Percentiles rank a stretch among this genome's conserved stretches.
phyloP scores from a whole-genome alignment of 2,113 vertebrate genomes.

The Rattus rattus region DNA sequence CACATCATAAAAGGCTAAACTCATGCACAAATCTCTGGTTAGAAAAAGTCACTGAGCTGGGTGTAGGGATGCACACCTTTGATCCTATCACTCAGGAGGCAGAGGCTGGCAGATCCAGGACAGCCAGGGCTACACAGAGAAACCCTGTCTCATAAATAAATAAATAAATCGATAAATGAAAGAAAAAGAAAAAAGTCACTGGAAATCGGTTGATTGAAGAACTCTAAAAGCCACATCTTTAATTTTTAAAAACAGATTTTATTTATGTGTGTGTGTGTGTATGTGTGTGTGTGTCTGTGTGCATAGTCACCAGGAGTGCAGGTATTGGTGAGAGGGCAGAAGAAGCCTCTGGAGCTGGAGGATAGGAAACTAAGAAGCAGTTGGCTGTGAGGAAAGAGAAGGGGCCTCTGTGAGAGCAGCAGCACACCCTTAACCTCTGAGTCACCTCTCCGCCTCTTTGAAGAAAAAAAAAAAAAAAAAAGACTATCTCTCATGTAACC shows the following conservation, averaged over 20 bases:
- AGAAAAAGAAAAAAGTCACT: not conserved
- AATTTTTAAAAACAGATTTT: not conserved
- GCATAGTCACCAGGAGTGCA: not conserved
- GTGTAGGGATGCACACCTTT: not conserved
- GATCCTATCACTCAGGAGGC: not conserved
- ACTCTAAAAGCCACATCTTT: not conserved
- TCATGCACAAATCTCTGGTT: no score
- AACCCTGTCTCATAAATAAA: not conserved
- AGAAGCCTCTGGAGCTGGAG: not conserved
- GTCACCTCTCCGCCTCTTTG: not conserved
- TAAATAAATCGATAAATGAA: no score
- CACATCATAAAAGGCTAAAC: no score
- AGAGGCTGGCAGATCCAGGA: not conserved
- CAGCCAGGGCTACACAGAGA: not conserved
- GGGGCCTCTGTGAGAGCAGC: not conserved
- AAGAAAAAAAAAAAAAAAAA: not conserved
- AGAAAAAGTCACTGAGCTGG: not conserved
- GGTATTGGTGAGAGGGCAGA: no score
- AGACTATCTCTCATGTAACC: not conserved
- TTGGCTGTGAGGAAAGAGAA: not conserved
- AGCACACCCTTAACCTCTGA: not conserved
- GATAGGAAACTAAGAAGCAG: not conserved
- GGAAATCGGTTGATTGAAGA: conserved; percentile 23
- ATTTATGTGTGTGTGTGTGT: not conserved
- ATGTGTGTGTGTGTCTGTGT: no score